Conservation (phyloP, 2,888 invertebrate genomes). For the Sinelater perroti region DNA sequence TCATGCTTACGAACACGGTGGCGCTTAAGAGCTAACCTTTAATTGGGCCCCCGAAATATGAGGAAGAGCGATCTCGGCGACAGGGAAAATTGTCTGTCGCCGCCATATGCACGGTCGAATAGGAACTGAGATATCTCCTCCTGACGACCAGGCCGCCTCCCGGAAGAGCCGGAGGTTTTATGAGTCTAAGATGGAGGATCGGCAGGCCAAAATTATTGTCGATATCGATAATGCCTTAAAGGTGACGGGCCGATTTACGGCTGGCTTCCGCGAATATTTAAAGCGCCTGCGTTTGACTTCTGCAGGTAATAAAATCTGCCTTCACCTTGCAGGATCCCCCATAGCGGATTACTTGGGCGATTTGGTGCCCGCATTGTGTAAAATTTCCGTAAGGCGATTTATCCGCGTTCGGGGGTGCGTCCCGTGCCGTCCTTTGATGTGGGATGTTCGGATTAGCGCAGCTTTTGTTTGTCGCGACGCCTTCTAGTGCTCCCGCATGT, state of each 20-base stretch:
- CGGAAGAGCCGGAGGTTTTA: slow-evolving; percentile 3
- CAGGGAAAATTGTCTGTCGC: slow-evolving; percentile 17
- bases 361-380: no score
- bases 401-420: no score
- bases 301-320: background rate
- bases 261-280: slow-evolving; percentile 8
- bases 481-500: no score
- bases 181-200: slow-evolving; percentile 4
- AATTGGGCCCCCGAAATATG: slow-evolving; percentile 16
- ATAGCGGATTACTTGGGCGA: no score
- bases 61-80: slow-evolving; percentile 10
- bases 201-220: slow-evolving; percentile 6
- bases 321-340: no score
- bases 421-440: no score
- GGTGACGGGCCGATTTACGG: slow-evolving; percentile 9
- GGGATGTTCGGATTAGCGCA: no score
- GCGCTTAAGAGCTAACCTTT: slow-evolving; percentile 19
- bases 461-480: no score
- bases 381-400: no score
- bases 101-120: slow-evolving; percentile 16
- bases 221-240: slow-evolving; percentile 1
- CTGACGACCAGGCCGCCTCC: slow-evolving; percentile 1
- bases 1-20: slow-evolving; percentile 10
- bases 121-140: slow-evolving; percentile 11
- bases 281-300: slow-evolving; percentile 3